Conservation (phyloP, 2,888 invertebrate species). For the Scelioninae gen. 1 region DNA sequence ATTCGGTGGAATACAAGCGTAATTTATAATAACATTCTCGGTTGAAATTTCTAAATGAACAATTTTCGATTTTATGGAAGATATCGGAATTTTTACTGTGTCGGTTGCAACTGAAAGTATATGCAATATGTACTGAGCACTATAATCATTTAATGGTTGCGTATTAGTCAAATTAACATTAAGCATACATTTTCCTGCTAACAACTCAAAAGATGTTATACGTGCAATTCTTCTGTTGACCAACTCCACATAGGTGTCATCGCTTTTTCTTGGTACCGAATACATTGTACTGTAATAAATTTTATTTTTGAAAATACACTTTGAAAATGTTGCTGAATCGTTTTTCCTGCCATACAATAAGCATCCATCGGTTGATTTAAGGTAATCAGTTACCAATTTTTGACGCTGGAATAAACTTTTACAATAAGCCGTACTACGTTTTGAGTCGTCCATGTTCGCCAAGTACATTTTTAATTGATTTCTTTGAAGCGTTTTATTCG, state of each 20-base stretch:
- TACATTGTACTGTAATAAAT: conserved; percentile 21
- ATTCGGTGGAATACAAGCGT: conserved; percentile 13
- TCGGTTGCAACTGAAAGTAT: conserved; percentile 3
- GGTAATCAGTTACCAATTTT: conserved; percentile 13
- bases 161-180: conserved; percentile 16
- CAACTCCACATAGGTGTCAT: conserved; percentile 22
- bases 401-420: neutral
- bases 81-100: conserved; percentile 7
- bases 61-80: conserved; percentile 7
- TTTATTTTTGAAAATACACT: conserved; percentile 20
- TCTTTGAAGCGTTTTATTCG: conserved; percentile 24
- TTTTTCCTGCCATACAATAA: conserved; percentile 7
- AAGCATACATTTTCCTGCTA: conserved; percentile 6
- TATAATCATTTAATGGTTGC: neutral
- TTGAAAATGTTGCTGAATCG: conserved; percentile 12
- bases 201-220: conserved; percentile 21
- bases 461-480: conserved; percentile 8
- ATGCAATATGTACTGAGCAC: neutral
- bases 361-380: conserved; percentile 16
- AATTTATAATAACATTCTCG: neutral
- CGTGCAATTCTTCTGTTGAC: conserved; percentile 1
- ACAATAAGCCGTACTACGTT: conserved; percentile 2
- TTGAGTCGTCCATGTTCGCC: conserved; percentile 2
- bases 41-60: conserved; percentile 6
- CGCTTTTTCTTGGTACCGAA: conserved; percentile 15